Conservation (phyloP, 2,888 invertebrate species). For the Notodonta dromedarius region DNA sequence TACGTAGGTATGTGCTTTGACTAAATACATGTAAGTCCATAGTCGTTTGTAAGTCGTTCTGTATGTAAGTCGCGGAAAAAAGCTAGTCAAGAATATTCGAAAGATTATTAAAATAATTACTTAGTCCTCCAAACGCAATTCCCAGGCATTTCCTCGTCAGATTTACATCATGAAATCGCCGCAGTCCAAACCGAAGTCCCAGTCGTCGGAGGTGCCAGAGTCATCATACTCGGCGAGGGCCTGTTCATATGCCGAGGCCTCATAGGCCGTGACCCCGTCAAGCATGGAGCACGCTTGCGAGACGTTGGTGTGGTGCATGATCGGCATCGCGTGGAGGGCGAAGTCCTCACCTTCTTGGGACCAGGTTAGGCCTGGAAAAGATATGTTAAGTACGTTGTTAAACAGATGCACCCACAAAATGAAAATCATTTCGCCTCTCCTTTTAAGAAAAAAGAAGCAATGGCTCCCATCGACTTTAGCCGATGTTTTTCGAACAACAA, state of each 20-base stretch:
- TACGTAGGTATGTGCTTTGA: no score
- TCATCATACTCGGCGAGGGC: conserved; percentile 86
- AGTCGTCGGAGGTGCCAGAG: conserved; percentile 84
- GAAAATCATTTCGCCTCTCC: no score
- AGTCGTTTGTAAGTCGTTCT: no score
- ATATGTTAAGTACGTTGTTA: not conserved
- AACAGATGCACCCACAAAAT: not conserved
- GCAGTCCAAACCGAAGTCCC: conserved; percentile 89
- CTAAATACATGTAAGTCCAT: no score
- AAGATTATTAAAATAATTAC: not conserved
- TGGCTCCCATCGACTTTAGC: no score
- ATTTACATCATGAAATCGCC: conserved; percentile 88
- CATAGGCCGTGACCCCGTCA: conserved; percentile 85
- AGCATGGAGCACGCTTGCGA: conserved; percentile 84
- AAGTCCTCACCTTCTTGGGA: conserved; percentile 88
- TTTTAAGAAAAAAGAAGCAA: no score
- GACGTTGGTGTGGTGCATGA: conserved; percentile 86
- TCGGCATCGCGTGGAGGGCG: conserved; percentile 86
- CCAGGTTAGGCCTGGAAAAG: conserved; percentile 85
- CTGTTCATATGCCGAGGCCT: conserved; percentile 84
- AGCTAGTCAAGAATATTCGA: no score
- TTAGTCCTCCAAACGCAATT: not conserved
- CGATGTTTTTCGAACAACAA: no score
- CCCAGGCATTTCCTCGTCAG: not conserved
- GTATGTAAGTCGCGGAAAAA: no score